Conservation (phyloP, 2,797 vertebrate genomes). For the Galagoides demidoff region DNA sequence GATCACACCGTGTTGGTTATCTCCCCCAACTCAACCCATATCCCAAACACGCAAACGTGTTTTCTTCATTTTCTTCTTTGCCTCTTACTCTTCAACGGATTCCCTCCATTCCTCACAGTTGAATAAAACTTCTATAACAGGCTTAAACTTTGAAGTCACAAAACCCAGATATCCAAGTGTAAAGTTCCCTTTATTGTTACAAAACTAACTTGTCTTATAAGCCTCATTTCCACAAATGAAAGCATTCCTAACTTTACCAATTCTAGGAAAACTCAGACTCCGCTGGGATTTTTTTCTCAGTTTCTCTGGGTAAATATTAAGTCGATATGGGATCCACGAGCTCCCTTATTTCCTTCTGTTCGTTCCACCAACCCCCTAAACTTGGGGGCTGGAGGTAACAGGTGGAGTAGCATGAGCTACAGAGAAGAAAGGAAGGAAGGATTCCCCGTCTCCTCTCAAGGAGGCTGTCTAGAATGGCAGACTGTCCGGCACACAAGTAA, state of each 20-base stretch:
- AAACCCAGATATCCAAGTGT: background rate
- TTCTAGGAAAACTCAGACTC: background rate
- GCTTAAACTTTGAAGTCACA: background rate
- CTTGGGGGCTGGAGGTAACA: background rate
- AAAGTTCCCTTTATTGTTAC: constrained; percentile 16
- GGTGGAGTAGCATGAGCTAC: background rate
- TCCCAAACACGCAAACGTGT: background rate
- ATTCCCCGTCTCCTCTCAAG: background rate
- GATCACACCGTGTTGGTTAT: background rate
- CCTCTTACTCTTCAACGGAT: constrained; percentile 3
- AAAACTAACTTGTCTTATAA: background rate
- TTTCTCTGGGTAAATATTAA: background rate
- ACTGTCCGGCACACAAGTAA: background rate
- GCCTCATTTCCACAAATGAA: background rate
- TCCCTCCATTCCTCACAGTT: background rate
- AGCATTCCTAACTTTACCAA: background rate
- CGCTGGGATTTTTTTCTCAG: background rate
- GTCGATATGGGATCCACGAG: background rate
- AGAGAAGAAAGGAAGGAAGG: background rate
- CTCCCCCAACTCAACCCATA: background rate
- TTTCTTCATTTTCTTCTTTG: background rate
- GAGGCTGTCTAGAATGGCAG: background rate
- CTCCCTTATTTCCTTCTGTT: background rate
- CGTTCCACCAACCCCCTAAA: background rate
- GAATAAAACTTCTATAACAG: constrained; percentile 10